Base-by-base conservation (phyloP, 2,888 invertebrate genomes). In the Eucriotettix oculatus region DNA sequence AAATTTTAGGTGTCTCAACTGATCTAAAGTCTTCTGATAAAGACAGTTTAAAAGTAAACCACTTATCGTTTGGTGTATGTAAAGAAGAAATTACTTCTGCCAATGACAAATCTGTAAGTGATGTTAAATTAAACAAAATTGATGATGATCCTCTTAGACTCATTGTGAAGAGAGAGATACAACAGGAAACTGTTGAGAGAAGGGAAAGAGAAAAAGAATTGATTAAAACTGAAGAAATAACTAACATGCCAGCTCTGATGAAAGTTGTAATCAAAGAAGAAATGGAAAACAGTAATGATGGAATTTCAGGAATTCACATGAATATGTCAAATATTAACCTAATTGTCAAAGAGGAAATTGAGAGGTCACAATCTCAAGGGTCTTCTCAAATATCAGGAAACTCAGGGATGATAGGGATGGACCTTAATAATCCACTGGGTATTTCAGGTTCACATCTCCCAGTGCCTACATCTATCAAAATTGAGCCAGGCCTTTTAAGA, bases 401-500 rank as follows among this genome's bases (percentile, higher is more conserved):
- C 48, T 48, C 48, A 9, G n/a, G 14, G n/a, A 14, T 48, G 48
- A n/a, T 48, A 12, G 48, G 48, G 1, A 48, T 48, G 12, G 48
- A 48, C 9, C 48, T 48, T 12, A 48, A 48, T 48, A n/a, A 12
- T 48, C 9, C 12, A n/a, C n/a, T 48, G n/a, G 48, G 48, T 14
- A 12, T n/a, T 2, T 14, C n/a, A n/a, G 14, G n/a, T 12, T 48
- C 48, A 48, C 40, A 55, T 42, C 40, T 55, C 14, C 55, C 40
- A n/a, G n/a, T 41, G 42, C n/a, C 41, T 41, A 41, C 41, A 41
- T 42, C 41, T 55, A 62, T 62, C 10, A 63, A 63, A 53, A 12
- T 59, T 41, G 63, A 63, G 56, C 61, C 63, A 44, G 61, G 61
- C 11, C 68, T 42, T 65, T 61, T 11, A 67, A 69, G 10, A 68